Evolutionary conservation across 1,140 invertebrate species (phyloP).

Genomic region (Drosophila santomea): DNA sequence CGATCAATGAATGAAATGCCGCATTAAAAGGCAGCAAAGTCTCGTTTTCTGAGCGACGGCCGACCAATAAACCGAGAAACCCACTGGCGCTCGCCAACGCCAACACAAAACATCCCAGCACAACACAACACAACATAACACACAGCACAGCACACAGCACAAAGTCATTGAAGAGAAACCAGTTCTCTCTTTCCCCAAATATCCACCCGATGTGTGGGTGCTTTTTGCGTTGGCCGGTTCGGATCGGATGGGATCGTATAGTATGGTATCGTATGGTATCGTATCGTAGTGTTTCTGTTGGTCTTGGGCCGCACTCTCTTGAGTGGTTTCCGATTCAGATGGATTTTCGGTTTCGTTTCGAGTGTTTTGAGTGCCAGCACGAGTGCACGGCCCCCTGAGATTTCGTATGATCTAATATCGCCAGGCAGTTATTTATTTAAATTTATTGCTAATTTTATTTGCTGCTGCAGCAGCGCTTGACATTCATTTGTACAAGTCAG

Average conservation of each 20-base stretch:
- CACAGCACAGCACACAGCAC: constrained; percentile 59
- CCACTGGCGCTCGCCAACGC: constrained; percentile 72
- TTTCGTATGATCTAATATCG: constrained; percentile 80
- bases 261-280: constrained; percentile 1
- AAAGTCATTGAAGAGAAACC: constrained; percentile 73
- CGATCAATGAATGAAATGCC: constrained; percentile 82
- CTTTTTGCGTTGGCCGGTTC: constrained; percentile 65
- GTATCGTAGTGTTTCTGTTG: not conserved
- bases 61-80: constrained; percentile 82
- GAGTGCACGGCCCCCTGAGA: constrained; percentile 37
- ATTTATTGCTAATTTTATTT: constrained; percentile 82
- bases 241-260: constrained; percentile 28
- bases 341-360: constrained; percentile 73
- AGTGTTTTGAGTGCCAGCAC: constrained; percentile 31
- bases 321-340: constrained; percentile 60
- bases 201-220: constrained; percentile 74
- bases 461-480: constrained; percentile 58
- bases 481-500: constrained; percentile 80
- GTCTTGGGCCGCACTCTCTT: constrained; percentile 45
- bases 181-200: constrained; percentile 62
- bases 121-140: not conserved
- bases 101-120: constrained; percentile 39
- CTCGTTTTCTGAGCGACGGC: constrained; percentile 46
- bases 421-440: constrained; percentile 80
- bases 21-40: constrained; percentile 74